phyloP scores from a whole-genome alignment of 2,888 invertebrate species.

The Andrena hattorfiana region DNA sequence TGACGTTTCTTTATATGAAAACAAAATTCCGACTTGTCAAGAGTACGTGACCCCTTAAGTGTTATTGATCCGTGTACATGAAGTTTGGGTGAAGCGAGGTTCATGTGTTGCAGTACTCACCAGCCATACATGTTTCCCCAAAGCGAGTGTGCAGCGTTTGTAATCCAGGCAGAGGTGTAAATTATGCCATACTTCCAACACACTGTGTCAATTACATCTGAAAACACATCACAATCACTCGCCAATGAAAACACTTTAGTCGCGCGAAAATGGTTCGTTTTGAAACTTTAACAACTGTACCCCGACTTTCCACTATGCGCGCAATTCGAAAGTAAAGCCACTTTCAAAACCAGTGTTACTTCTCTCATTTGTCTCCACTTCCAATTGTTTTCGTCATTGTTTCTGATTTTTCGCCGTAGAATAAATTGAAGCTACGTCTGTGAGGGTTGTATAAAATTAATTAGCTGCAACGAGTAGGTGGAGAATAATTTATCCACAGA shows the following conservation, averaged over 20 bases:
- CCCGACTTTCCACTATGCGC: background rate
- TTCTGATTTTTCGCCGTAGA: background rate
- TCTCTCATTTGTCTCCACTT: background rate
- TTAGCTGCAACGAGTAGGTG: background rate
- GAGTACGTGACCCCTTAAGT: too few relatives aligned
- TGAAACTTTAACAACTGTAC: background rate
- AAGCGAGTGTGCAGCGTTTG: constrained; percentile 24
- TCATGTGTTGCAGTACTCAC: constrained; percentile 44
- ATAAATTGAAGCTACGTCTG: background rate
- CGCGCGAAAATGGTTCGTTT: constrained; percentile 5
- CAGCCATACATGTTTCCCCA: constrained; percentile 68
- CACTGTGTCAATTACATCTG: constrained; percentile 39
- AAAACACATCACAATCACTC: constrained; percentile 47
- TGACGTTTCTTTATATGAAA: background rate
- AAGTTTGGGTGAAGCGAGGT: background rate
- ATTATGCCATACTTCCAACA: constrained; percentile 31
- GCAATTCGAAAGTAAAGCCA: background rate
- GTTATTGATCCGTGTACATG: too few relatives aligned
- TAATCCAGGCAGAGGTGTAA: constrained; percentile 48
- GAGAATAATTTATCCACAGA: background rate
- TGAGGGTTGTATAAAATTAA: background rate
- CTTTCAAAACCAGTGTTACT: background rate
- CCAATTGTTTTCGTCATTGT: background rate
- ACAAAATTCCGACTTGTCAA: background rate
- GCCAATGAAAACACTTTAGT: constrained; percentile 19